phyloP scores from a whole-genome alignment of 2,888 invertebrate genomes.

The Nowickia ferox region DNA sequence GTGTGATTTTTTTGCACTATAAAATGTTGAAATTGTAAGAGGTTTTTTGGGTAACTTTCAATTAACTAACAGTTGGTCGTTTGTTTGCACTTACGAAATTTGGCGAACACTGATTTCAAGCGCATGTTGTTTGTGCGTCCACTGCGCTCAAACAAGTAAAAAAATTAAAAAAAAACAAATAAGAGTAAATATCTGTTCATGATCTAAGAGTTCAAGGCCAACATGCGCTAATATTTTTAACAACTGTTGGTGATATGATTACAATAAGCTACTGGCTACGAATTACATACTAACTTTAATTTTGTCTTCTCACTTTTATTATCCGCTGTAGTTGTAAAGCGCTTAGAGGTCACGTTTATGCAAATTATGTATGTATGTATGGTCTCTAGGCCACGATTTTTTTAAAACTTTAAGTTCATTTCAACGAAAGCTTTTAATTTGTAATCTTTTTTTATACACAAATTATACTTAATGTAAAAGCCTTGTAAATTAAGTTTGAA shows the following conservation, averaged over 20 bases:
- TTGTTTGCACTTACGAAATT: too few species aligned
- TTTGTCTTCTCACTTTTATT: background rate
- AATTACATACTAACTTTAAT: background rate
- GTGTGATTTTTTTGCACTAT: too few species aligned
- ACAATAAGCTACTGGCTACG: background rate
- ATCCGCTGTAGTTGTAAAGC: background rate
- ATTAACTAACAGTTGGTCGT: too few species aligned
- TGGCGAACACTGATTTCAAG: too few species aligned
- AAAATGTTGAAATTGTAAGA: too few species aligned
- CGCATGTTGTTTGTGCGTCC: too few species aligned
- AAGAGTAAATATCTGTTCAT: conserved; percentile 1
- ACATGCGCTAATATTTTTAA: background rate
- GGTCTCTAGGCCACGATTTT: background rate
- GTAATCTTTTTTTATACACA: background rate
- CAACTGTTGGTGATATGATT: background rate
- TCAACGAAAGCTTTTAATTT: background rate
- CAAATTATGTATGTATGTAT: background rate
- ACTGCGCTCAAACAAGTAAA: too few species aligned
- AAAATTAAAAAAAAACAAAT: background rate
- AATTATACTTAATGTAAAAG: background rate
- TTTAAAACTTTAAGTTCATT: background rate
- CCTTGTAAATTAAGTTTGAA: background rate
- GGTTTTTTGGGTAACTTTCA: too few species aligned
- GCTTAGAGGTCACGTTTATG: conserved; percentile 2
- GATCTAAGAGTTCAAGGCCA: conserved; percentile 53